These are phyloP conservation scores for Chrysaora quinquecirrha DNA, from an alignment of 30 jellyfish, hydroid and myxozoan species.

Conservation along the genomic window DNA sequence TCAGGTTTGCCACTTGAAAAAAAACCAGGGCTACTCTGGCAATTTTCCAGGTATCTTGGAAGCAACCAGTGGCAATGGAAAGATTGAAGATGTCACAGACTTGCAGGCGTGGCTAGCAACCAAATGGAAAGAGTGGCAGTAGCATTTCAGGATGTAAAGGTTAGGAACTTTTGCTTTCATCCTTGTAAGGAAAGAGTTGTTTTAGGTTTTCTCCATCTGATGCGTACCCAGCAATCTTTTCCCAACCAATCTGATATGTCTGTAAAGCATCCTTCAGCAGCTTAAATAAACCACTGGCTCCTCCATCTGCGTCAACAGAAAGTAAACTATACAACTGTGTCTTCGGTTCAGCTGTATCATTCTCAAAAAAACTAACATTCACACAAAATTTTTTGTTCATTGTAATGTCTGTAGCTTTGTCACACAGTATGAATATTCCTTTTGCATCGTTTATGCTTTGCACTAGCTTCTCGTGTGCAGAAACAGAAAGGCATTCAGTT, in stretches of 20 bases:
- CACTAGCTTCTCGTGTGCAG: too few species aligned
- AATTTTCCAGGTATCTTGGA: too few species aligned
- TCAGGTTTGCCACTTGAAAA: too few species aligned
- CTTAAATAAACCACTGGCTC: neutral
- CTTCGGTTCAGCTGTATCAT: neutral
- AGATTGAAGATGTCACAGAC: too few species aligned
- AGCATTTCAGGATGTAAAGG: neutral
- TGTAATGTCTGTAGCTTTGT: too few species aligned
- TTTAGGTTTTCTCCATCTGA: too few species aligned
- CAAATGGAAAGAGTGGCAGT: conserved; percentile 19
- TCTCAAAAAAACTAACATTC: neutral
- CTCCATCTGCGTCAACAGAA: neutral
- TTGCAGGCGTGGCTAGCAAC: conserved; percentile 18
- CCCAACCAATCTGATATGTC: conserved; percentile 5
- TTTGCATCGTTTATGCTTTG: too few species aligned
- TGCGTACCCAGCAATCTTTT: neutral
- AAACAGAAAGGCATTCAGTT: conserved; percentile 11
- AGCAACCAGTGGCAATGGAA: too few species aligned
- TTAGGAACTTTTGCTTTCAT: neutral
- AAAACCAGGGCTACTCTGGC: too few species aligned
- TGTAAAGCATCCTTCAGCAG: neutral
- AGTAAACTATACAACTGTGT: conserved; percentile 1
- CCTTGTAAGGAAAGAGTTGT: neutral
- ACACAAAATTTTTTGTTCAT: conserved; percentile 12
- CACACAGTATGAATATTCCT: neutral